Conservation (phyloP, 2,113 vertebrate genomes). For the Muscicapa adusta region DNA sequence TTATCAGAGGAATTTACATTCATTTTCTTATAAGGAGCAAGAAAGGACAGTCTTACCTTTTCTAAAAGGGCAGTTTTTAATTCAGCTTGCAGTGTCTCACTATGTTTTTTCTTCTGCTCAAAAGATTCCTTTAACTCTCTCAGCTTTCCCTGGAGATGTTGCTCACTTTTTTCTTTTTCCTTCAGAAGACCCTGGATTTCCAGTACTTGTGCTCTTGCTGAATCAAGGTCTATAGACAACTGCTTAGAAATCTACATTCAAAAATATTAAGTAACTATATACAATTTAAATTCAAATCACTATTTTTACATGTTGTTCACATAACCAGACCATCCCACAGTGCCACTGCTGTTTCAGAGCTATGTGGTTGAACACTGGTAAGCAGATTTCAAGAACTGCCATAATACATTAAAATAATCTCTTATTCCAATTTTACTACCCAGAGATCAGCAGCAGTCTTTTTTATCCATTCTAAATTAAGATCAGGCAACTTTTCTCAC, state of each 20-base stretch:
- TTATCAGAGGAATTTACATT: background rate
- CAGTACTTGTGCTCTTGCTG: constrained; percentile 73
- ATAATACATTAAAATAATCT: background rate
- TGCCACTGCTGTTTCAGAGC: background rate
- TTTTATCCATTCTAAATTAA: background rate
- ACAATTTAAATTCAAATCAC: background rate
- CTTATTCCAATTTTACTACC: background rate
- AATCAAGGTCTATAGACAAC: constrained; percentile 76
- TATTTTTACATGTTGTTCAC: background rate
- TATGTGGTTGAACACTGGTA: background rate
- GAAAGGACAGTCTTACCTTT: constrained; percentile 66
- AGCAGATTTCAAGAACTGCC: background rate
- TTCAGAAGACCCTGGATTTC: constrained; percentile 78
- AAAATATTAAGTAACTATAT: constrained; percentile 25
- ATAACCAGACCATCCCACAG: background rate
- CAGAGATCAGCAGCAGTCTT: background rate
- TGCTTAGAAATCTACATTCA: constrained; percentile 79
- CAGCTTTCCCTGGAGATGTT: constrained; percentile 80
- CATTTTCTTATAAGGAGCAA: background rate
- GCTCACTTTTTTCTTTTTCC: constrained; percentile 80
- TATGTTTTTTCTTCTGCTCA: constrained; percentile 80
- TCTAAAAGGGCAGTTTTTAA: constrained; percentile 74
- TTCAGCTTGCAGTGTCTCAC: constrained; percentile 77
- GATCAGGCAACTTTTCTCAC: background rate
- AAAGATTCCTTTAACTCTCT: constrained; percentile 78